A percentile compares a stretch with the other conserved stretches of the same genome.
These are phyloP conservation scores for Molossus molossus DNA, from an alignment of 2,797 vertebrate genomes.

Conservation along the genomic window DNA sequence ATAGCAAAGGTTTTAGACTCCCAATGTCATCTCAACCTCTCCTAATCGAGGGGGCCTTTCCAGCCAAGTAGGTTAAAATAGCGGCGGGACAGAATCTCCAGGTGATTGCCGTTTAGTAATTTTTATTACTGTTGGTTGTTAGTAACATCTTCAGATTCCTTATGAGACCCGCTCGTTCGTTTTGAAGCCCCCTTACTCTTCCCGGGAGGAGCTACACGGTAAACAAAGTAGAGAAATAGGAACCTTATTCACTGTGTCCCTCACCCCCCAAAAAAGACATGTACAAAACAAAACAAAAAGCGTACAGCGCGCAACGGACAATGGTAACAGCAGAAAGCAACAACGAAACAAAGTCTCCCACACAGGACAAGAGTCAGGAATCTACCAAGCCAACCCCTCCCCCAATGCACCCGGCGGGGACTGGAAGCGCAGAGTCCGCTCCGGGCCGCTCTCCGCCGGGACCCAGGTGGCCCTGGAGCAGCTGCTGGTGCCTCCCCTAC, in stretches of 20 bases:
- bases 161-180: not conserved
- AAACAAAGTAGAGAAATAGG: conserved; percentile 33
- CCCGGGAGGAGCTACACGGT: not conserved
- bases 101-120: conserved; percentile 60
- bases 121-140: not conserved
- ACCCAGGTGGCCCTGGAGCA: not conserved
- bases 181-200: not conserved
- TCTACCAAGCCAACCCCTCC: conserved; percentile 62
- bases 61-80: conserved; percentile 13
- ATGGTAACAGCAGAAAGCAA: not conserved
- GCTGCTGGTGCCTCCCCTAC: not conserved
- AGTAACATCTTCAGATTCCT: conserved; percentile 30
- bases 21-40: not conserved
- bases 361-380: not conserved
- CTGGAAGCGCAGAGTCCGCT: not conserved
- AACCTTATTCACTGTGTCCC: not conserved
- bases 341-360: conserved; percentile 41
- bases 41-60: conserved; percentile 18
- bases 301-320: not conserved
- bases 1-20: not conserved
- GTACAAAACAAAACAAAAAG: conserved; percentile 56
- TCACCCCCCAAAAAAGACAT: not conserved
- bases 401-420: not conserved
- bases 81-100: conserved; percentile 47
- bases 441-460: not conserved